Evolutionary conservation across 2,113 vertebrate genomes (phyloP).

Genomic region (Pseudopodoces humilis): DNA sequence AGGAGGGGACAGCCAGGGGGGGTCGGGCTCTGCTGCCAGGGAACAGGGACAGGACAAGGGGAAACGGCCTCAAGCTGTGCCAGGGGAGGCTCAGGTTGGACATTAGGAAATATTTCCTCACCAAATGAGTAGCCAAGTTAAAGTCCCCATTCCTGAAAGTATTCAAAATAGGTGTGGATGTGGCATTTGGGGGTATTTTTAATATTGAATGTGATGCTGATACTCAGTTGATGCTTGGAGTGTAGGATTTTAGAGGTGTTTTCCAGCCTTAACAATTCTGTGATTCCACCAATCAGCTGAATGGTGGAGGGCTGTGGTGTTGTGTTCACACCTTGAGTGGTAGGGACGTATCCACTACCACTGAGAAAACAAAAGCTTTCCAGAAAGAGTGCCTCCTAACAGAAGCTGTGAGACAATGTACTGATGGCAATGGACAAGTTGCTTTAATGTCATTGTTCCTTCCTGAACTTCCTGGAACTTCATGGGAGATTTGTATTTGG

Average conservation of each 20-base stretch:
- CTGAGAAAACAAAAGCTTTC: not conserved
- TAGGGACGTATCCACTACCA: accelerated
- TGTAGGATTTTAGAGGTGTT: not conserved
- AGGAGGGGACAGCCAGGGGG: not conserved
- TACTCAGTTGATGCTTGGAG: accelerated
- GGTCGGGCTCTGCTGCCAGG: not conserved
- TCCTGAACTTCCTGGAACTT: accelerated
- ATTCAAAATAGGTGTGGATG: too few relatives aligned
- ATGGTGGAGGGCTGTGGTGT: accelerated
- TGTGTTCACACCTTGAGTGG: accelerated
- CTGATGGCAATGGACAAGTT: not conserved
- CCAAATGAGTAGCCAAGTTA: not conserved
- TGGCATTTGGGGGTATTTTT: not conserved
- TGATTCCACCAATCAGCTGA: not conserved
- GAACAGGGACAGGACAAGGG: not conserved
- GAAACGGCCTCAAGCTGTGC: not conserved
- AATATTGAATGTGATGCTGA: accelerated
- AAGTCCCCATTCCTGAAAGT: not conserved
- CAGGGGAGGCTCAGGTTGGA: not conserved
- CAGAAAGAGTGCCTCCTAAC: not conserved
- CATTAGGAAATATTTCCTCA: not conserved
- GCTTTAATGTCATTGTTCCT: not conserved
- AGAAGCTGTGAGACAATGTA: not conserved
- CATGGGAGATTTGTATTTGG: not conserved
- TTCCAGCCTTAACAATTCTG: not conserved